A percentile compares a stretch with the other conserved stretches of the same genome.
Conservation (phyloP, 2,888 invertebrate species). For the Diplolepis rosae region DNA sequence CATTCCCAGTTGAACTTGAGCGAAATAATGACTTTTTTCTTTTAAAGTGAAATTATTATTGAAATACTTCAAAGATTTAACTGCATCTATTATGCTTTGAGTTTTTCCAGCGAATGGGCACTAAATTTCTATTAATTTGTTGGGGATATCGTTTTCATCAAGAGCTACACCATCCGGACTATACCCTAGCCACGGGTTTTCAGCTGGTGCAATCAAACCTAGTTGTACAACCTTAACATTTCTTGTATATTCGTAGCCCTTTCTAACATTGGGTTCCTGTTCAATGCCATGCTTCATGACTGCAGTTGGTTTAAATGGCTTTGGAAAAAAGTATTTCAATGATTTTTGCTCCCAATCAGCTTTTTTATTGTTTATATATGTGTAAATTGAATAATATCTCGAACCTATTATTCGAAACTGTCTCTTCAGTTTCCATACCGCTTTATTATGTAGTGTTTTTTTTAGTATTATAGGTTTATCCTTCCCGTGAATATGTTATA, state of each 20-base stretch:
- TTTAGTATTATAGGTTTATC: no score
- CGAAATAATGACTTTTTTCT: background rate
- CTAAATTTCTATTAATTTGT: background rate
- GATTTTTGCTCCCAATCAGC: background rate
- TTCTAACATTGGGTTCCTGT: background rate
- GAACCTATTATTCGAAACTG: background rate
- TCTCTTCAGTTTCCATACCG: background rate
- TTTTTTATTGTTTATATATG: background rate
- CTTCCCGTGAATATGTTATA: no score
- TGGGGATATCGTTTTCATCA: background rate
- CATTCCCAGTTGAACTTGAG: background rate
- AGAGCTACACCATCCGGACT: background rate
- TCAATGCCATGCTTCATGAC: background rate
- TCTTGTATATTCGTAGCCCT: background rate
- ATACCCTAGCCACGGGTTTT: background rate
- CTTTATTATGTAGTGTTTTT: background rate
- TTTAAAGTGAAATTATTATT: background rate
- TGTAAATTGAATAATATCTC: background rate
- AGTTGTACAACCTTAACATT: background rate
- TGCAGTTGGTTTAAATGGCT: background rate
- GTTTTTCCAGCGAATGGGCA: background rate
- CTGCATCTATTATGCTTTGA: no score
- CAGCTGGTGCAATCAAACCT: background rate
- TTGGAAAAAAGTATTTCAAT: background rate
- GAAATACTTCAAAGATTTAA: background rate